phyloP scores from a whole-genome alignment of 2,113 vertebrate genomes.

The Pagrus major region DNA sequence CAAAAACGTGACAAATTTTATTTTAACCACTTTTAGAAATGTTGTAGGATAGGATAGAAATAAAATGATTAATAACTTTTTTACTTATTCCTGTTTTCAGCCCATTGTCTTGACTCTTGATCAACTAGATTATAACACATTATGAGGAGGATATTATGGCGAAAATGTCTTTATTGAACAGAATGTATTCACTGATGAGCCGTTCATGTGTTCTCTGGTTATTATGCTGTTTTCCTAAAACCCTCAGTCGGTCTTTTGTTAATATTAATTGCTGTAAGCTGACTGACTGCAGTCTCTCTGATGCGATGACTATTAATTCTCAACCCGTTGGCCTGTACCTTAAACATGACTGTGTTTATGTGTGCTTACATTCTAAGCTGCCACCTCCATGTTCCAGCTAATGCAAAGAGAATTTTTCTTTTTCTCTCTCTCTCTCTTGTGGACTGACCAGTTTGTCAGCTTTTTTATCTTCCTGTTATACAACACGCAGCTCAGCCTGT shows the following conservation, averaged over 20 bases:
- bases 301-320: not conserved
- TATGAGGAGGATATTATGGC: not conserved
- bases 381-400: not conserved
- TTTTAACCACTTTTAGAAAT: not conserved
- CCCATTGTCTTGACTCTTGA: not conserved
- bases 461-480: not conserved
- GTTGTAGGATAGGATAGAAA: not conserved
- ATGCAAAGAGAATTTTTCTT: not conserved
- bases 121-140: not conserved
- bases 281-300: not conserved
- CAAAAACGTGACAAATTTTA: too few species aligned
- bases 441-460: constrained; percentile 26
- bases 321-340: not conserved
- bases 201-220: not conserved
- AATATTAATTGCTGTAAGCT: not conserved
- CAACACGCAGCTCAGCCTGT: not conserved
- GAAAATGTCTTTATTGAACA: not conserved
- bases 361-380: not conserved
- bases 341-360: not conserved
- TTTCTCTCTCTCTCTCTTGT: not conserved
- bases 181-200: not conserved
- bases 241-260: not conserved
- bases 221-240: not conserved
- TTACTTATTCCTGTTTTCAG: not conserved
- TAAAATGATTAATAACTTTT: not conserved